phyloP scores from a whole-genome alignment of 2,888 invertebrate species.

The Brachypalpus laphriformis region DNA sequence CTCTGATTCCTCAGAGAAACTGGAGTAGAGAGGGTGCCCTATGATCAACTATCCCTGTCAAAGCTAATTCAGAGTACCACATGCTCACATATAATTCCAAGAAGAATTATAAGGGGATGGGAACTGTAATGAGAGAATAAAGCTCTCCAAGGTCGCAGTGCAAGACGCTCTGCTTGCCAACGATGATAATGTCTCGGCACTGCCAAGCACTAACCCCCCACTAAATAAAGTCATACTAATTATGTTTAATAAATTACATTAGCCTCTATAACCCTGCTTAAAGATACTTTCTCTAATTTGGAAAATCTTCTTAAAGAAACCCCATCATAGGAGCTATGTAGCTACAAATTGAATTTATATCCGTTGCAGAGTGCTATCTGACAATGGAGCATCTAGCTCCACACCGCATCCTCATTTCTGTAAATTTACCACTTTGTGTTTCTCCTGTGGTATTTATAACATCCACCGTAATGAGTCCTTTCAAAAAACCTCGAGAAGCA shows the following conservation, averaged over 20 bases:
- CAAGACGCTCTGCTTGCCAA: too few species aligned
- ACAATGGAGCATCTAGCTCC: constrained; percentile 6
- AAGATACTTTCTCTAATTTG: constrained; percentile 3
- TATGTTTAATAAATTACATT: constrained; percentile 9
- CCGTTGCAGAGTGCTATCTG: background rate
- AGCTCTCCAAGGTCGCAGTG: too few species aligned
- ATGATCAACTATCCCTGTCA: too few species aligned
- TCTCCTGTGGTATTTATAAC: constrained; percentile 43
- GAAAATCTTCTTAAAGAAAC: background rate
- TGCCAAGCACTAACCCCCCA: background rate
- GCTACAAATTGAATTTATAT: constrained; percentile 37
- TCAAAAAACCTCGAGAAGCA: constrained; percentile 45
- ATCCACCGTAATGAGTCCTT: constrained; percentile 42
- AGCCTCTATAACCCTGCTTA: background rate
- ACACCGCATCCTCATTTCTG: constrained; percentile 19
- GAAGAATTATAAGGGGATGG: too few species aligned
- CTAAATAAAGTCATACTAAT: constrained; percentile 19
- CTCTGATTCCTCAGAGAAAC: too few species aligned
- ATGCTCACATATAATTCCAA: too few species aligned
- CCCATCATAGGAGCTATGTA: background rate
- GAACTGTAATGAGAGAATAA: too few species aligned
- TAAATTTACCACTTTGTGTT: constrained; percentile 46
- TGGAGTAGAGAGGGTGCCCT: too few species aligned
- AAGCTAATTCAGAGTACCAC: too few species aligned
- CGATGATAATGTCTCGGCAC: background rate